These are phyloP conservation scores for Bilobella aurantiaca DNA, from an alignment of 1,140 invertebrate genomes.

Conservation along the genomic window DNA sequence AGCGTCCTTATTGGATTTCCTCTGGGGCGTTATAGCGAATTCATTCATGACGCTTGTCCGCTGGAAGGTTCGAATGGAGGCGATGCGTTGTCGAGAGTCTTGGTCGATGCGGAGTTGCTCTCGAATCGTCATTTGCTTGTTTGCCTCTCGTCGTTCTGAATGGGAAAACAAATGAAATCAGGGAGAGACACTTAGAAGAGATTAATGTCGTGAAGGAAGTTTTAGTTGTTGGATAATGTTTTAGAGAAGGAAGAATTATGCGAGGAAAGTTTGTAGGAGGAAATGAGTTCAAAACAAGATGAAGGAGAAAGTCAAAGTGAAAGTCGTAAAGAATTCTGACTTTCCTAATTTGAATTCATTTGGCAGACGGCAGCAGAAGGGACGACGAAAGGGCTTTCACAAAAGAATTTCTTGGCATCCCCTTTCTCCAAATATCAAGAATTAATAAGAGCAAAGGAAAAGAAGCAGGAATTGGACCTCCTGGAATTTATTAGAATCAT, in stretches of 20 bases:
- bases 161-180: conserved; percentile 1
- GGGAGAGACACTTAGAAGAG: not conserved
- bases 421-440: not conserved
- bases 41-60: conserved; percentile 17
- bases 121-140: conserved; percentile 27
- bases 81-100: conserved; percentile 25
- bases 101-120: conserved; percentile 32
- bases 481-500: not conserved
- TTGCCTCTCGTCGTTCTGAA: conserved; percentile 26
- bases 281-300: not conserved
- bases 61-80: conserved; percentile 15
- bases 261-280: not conserved
- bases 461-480: not conserved
- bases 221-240: not conserved
- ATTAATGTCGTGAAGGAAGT: not conserved
- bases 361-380: not conserved
- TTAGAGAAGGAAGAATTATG: not conserved
- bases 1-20: not conserved
- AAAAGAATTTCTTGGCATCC: not conserved
- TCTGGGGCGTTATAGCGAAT: conserved; percentile 13
- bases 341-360: conserved; percentile 8
- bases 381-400: not conserved
- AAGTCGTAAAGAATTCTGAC: not conserved
- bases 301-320: not conserved
- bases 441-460: not conserved